A percentile compares a stretch with the other conserved stretches of the same genome.
These are phyloP conservation scores for Oryzias woworae DNA, from an alignment of 2,113 vertebrate genomes.

Conservation along the genomic window DNA sequence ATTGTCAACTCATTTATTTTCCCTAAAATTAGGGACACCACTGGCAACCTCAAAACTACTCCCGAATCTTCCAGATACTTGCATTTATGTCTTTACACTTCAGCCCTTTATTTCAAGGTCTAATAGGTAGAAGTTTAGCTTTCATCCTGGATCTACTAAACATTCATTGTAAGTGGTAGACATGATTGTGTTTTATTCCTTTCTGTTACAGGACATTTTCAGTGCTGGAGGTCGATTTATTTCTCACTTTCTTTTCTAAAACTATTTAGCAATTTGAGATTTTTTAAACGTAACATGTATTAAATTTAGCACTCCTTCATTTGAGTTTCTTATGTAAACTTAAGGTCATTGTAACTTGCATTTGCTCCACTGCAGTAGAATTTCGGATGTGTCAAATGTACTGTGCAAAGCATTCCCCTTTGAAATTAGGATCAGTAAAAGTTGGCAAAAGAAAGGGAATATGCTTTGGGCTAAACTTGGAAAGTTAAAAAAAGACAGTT, in stretches of 20 bases:
- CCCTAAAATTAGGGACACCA: too few relatives aligned
- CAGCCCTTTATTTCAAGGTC: too few relatives aligned
- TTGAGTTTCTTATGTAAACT: slow-evolving; percentile 2
- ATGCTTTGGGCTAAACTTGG: neutral
- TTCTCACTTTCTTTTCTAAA: neutral
- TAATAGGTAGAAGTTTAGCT: too few relatives aligned
- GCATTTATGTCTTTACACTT: too few relatives aligned
- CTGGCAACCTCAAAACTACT: too few relatives aligned
- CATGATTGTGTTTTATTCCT: neutral
- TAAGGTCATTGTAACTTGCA: neutral
- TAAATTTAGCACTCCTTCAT: slow-evolving; percentile 1
- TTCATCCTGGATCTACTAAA: too few relatives aligned
- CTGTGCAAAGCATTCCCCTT: neutral
- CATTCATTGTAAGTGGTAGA: too few relatives aligned
- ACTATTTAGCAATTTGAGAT: too few relatives aligned
- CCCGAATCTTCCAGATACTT: too few relatives aligned
- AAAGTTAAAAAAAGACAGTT: slow-evolving; percentile 35
- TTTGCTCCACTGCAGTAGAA: neutral
- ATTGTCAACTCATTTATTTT: too few relatives aligned
- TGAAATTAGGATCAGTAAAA: slow-evolving; percentile 6
- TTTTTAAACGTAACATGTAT: too few relatives aligned
- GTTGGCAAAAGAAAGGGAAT: neutral
- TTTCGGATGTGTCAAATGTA: too few relatives aligned
- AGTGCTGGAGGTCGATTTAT: neutral
- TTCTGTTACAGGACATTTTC: neutral